These are phyloP conservation scores for Macheiramphus alcinus DNA, from an alignment of 2,113 vertebrate genomes.

Conservation along the genomic window DNA sequence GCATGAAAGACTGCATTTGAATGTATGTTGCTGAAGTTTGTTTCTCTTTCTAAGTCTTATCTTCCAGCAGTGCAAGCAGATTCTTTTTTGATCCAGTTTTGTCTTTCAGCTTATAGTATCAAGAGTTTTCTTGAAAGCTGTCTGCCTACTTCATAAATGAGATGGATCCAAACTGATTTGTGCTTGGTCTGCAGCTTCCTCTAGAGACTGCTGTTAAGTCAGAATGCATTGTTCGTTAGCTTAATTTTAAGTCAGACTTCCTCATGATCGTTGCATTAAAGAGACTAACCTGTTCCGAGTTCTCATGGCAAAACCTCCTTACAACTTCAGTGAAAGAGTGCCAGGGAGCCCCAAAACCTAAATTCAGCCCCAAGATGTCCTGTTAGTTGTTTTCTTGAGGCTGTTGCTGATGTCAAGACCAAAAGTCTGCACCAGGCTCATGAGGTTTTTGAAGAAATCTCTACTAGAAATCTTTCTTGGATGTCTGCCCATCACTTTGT, in stretches of 20 bases:
- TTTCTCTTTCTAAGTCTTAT: not conserved
- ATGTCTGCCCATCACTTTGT: not conserved
- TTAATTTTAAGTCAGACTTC: not conserved
- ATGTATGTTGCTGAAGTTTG: not conserved
- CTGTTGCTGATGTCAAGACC: not conserved
- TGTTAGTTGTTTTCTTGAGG: not conserved
- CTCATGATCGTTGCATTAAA: not conserved
- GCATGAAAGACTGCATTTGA: not conserved
- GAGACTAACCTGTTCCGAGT: not conserved
- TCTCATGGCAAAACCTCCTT: not conserved
- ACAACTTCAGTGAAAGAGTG: not conserved
- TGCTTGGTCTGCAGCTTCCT: not conserved
- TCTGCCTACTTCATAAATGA: not conserved
- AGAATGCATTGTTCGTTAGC: not conserved
- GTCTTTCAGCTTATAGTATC: not conserved
- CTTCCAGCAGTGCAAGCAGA: not conserved
- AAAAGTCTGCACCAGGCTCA: not conserved
- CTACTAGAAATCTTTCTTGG: not conserved
- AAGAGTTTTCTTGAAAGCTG: not conserved
- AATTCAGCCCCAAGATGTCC: not conserved
- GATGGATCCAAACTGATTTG: not conserved
- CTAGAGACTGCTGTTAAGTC: not conserved
- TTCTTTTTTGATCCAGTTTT: not conserved
- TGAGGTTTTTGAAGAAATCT: not conserved
- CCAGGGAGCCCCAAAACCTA: not conserved